Conservation (phyloP, 2,888 invertebrate genomes). For the Eugnorisma glareosa region DNA sequence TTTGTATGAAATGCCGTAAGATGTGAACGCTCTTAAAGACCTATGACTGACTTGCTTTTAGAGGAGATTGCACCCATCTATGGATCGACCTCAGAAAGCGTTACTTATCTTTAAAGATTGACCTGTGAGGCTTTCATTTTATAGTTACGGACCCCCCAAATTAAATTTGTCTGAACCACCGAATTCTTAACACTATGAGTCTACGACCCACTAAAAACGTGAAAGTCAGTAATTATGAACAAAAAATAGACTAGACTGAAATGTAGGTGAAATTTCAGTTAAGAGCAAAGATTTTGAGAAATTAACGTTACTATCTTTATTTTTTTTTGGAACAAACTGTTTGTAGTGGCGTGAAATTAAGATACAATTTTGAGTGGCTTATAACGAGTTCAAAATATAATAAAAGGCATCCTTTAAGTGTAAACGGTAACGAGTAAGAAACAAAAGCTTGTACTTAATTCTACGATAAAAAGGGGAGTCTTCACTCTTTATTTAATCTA, state of each 20-base stretch:
- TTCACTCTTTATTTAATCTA: too few relatives aligned
- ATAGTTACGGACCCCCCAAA: not conserved
- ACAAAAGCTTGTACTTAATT: not conserved
- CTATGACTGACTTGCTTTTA: not conserved
- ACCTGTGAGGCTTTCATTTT: not conserved
- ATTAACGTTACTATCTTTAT: conserved; percentile 42
- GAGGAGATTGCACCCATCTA: not conserved
- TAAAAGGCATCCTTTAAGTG: not conserved
- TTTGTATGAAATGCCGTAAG: too few relatives aligned
- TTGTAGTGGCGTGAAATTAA: not conserved
- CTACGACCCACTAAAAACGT: conserved; percentile 38
- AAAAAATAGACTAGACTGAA: conserved; percentile 44
- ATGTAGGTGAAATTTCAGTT: conserved; percentile 53
- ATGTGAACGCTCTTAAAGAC: too few relatives aligned
- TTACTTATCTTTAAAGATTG: not conserved
- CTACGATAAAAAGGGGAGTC: not conserved
- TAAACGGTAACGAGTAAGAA: not conserved
- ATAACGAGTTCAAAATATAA: not conserved
- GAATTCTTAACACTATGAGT: not conserved
- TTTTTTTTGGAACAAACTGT: conserved; percentile 23
- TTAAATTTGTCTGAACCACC: not conserved
- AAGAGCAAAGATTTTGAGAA: conserved; percentile 36
- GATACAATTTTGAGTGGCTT: not conserved
- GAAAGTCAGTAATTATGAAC: conserved; percentile 57
- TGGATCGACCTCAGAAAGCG: not conserved